A percentile compares a stretch with the other conserved stretches of the same genome.
Evolutionary conservation across 2,888 invertebrate species (phyloP).

Genomic region (Agriopis aurantiaria): DNA sequence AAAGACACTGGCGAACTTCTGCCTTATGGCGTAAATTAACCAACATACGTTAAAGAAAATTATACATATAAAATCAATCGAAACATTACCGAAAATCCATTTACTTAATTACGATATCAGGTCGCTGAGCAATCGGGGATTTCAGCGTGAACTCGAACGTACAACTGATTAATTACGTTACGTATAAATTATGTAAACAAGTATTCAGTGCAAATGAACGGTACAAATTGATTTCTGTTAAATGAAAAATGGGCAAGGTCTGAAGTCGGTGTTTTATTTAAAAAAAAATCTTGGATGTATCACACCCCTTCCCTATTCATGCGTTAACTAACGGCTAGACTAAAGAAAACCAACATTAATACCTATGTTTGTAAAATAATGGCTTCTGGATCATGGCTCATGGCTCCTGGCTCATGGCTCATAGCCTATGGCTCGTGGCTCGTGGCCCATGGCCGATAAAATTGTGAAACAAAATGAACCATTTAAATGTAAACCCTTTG

Average conservation of each 20-base stretch:
- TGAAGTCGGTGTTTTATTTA: neutral
- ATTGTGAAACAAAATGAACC: neutral
- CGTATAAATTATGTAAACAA: conserved; percentile 30
- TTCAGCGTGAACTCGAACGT: conserved; percentile 25
- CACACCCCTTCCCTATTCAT: neutral
- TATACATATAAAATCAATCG: conserved; percentile 8
- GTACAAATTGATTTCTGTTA: conserved; percentile 11
- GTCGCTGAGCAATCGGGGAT: conserved; percentile 34
- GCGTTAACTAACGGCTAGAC: too few relatives aligned
- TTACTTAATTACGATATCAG: conserved; percentile 37
- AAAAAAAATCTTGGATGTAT: neutral
- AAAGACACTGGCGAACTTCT: neutral
- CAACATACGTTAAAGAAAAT: neutral
- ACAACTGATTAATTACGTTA: conserved; percentile 28
- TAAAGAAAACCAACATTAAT: too few relatives aligned
- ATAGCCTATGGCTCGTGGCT: too few relatives aligned
- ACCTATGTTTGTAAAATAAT: too few relatives aligned
- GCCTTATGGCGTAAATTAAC: neutral
- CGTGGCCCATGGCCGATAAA: too few relatives aligned
- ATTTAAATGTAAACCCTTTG: conserved; percentile 1
- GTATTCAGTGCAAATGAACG: conserved; percentile 18
- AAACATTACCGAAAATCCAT: conserved; percentile 16
- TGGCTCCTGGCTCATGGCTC: too few relatives aligned
- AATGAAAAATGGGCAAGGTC: neutral
- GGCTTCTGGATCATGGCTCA: too few relatives aligned